A percentile compares a stretch with the other conserved stretches of the same genome.
Conservation (phyloP, 2,888 invertebrate species). For the Acanthosepion lycidas region DNA sequence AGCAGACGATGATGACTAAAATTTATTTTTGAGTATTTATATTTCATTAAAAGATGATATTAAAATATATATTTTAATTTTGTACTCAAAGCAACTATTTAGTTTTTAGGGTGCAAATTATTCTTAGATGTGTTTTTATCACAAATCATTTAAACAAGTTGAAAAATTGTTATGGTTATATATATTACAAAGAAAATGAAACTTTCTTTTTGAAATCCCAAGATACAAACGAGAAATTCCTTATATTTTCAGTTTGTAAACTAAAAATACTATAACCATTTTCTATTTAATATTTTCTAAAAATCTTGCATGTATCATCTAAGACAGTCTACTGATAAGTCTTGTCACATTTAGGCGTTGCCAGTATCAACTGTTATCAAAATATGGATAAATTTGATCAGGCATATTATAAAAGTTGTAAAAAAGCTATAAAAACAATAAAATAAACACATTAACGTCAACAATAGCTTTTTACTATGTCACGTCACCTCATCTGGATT, state of each 20-base stretch:
- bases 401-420: neutral
- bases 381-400: neutral
- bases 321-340: too few species aligned
- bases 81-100: neutral
- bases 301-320: too few species aligned
- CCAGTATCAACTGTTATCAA: neutral
- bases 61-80: neutral
- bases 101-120: neutral
- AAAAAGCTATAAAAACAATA: neutral
- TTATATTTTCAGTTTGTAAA: neutral
- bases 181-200: neutral
- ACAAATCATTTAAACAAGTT: neutral
- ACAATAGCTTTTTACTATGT: neutral
- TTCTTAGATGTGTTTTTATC: neutral
- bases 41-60: neutral
- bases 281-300: neutral
- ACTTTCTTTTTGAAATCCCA: neutral
- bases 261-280: neutral
- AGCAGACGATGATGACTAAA: neutral
- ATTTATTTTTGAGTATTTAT: neutral
- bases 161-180: neutral
- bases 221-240: neutral
- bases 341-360: neutral
- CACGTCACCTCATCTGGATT: neutral
- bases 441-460: neutral